Evolutionary conservation across 2,888 invertebrate species (phyloP).

Genomic region (Pelosia muscerda): DNA sequence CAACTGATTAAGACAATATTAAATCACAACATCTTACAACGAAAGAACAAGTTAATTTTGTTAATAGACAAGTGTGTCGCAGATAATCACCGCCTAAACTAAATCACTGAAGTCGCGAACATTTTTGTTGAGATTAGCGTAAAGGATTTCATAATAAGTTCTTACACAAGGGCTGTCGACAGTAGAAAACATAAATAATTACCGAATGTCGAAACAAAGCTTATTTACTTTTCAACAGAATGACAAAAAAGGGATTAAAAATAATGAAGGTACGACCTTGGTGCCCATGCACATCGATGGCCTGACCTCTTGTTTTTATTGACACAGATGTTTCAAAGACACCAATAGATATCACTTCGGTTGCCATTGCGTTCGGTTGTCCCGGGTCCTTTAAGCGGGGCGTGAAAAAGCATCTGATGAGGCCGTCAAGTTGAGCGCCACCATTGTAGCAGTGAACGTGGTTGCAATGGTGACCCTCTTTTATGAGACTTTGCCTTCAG

Average conservation of each 20-base stretch:
- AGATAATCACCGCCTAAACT: neutral
- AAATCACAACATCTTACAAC: neutral
- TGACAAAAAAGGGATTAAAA: constrained; percentile 37
- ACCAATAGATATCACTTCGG: neutral
- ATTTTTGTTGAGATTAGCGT: neutral
- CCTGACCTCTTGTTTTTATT: constrained; percentile 15
- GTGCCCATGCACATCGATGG: neutral
- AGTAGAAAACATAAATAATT: constrained; percentile 46
- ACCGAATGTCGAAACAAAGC: constrained; percentile 37
- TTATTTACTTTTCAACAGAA: constrained; percentile 32
- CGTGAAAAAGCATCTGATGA: too few species aligned
- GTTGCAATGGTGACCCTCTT: too few species aligned
- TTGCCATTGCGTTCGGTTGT: too few species aligned
- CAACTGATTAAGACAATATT: neutral
- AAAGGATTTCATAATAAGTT: constrained; percentile 11
- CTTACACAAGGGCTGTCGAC: constrained; percentile 42
- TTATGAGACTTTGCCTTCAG: too few species aligned
- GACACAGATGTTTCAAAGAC: neutral
- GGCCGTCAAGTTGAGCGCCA: too few species aligned
- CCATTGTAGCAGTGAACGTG: too few species aligned
- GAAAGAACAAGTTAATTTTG: neutral
- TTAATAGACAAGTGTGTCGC: neutral
- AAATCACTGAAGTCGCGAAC: constrained; percentile 1
- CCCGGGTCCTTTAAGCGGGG: too few species aligned
- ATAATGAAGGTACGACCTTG: constrained; percentile 34